Evolutionary conservation across 2,113 vertebrate genomes (phyloP).

Genomic region (Reinhardtius hippoglossoides): DNA sequence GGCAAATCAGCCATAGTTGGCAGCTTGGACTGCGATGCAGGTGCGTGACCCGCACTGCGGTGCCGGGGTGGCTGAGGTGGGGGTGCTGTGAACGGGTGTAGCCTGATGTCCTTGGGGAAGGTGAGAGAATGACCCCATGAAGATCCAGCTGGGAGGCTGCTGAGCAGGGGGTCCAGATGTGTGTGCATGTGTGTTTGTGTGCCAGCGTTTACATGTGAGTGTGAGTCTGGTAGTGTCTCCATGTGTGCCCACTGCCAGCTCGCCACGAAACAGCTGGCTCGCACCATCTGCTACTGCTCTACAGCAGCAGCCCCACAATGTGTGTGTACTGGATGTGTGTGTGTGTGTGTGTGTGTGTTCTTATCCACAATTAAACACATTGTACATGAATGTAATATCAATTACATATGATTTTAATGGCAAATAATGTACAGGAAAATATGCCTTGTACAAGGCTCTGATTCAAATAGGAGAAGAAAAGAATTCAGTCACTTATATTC

Average conservation of each 20-base stretch:
- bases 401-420: constrained; percentile 15
- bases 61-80: constrained; percentile 38
- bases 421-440: constrained; percentile 2
- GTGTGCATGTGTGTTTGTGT: constrained; percentile 41
- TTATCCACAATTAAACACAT: constrained; percentile 30
- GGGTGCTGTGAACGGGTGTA: constrained; percentile 27
- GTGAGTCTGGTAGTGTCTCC: constrained; percentile 61
- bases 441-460: neutral
- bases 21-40: constrained; percentile 50
- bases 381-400: constrained; percentile 15
- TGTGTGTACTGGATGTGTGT: constrained; percentile 22
- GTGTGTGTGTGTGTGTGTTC: constrained; percentile 41
- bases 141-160: constrained; percentile 67
- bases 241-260: constrained; percentile 78
- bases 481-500: constrained; percentile 31
- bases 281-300: constrained; percentile 81
- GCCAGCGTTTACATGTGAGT: constrained; percentile 3
- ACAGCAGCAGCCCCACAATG: constrained; percentile 49
- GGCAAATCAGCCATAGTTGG: constrained; percentile 40
- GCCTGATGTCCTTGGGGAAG: constrained; percentile 68
- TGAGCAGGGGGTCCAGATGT: constrained; percentile 66
- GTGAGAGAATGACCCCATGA: constrained; percentile 64
- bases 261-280: constrained; percentile 81
- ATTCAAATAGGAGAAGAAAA: constrained; percentile 11
- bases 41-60: constrained; percentile 36